Base-by-base conservation (phyloP, 2,888 invertebrate species). In the Aproaerema taeniolella region DNA sequence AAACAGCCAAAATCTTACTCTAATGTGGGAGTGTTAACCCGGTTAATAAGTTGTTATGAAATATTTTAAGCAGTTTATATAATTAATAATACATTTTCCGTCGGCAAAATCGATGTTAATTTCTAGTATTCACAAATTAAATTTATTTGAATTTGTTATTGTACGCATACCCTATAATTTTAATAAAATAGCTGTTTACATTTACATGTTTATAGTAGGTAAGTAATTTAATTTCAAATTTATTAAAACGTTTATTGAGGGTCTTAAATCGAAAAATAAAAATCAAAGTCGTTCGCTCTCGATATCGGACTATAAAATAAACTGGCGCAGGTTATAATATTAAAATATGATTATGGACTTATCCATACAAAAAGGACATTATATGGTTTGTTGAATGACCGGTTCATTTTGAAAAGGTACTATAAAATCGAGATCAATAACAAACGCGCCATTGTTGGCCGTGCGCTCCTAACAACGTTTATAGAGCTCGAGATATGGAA, bases 351-450 rank as follows among this genome's bases (percentile, higher is more conserved):
- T 36, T 36, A 43, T 43, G 26, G 38, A 31, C 34, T 11, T 17
- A 6, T 20, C 14, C 33, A 34, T 24, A 31, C 25, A 20, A 29
- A 38, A 31, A 39, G 31, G 40, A 43, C 50, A 51, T 55, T 55
- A 53, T 55, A 61, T 49, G 50, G 49, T 44, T 38, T 49, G 45
- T 49, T 49, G 46, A 51, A 58, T 43, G 50, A 51, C 42, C 49
- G 43, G 26, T 20, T 46, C 53, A 52, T 47, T 52, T 33, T 35
- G 46, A 62, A 63, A 67, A 55, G 58, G 51, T 48, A 52, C 52
- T 50, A 79, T 81, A 80, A 81, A 80, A 80, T 72, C 68, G 69
- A 67, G 74, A 75, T 69, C 79, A 80, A 78, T 76, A 79, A 73
- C 69, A 75, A 77, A 80, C 65, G 70, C 58, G 48, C 76, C 66